Percentiles rank a stretch among this genome's conserved stretches.
Conservation (phyloP, 2,113 vertebrate species). For the Gopherus flavomarginatus region DNA sequence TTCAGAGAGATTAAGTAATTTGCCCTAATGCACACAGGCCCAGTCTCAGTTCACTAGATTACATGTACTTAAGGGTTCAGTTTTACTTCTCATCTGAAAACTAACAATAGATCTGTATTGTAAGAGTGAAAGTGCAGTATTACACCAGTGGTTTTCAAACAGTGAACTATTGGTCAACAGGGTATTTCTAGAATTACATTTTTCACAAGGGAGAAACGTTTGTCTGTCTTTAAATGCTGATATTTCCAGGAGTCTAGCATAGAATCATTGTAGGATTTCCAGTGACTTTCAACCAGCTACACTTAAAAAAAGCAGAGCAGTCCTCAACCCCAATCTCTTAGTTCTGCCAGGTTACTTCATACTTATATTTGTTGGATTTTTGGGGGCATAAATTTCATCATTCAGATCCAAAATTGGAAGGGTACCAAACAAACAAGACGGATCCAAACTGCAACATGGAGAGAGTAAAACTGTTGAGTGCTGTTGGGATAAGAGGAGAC, state of each 20-base stretch:
- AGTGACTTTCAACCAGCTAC: neutral
- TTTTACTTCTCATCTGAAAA: neutral
- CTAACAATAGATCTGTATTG: neutral
- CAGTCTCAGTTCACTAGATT: too few relatives aligned
- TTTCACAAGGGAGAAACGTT: conserved; percentile 71
- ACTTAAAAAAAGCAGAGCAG: neutral
- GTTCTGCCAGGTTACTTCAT: neutral
- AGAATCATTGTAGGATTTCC: neutral
- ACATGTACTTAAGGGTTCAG: neutral
- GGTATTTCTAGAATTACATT: conserved; percentile 52
- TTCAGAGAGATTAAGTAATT: neutral
- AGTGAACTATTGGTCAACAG: neutral
- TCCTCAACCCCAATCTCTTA: neutral
- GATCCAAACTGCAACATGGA: neutral
- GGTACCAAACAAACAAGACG: neutral
- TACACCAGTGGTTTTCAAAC: neutral
- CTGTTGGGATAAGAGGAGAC: neutral
- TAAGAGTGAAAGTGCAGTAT: accelerated
- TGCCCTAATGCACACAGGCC: accelerated
- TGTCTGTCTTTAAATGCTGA: conserved; percentile 34
- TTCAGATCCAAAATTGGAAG: neutral
- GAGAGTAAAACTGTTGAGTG: neutral
- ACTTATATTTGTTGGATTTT: neutral
- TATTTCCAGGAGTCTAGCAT: neutral
- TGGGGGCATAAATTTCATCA: neutral